These are phyloP conservation scores for Telenomus remus DNA, from an alignment of 1,140 invertebrate species.

Conservation along the genomic window DNA sequence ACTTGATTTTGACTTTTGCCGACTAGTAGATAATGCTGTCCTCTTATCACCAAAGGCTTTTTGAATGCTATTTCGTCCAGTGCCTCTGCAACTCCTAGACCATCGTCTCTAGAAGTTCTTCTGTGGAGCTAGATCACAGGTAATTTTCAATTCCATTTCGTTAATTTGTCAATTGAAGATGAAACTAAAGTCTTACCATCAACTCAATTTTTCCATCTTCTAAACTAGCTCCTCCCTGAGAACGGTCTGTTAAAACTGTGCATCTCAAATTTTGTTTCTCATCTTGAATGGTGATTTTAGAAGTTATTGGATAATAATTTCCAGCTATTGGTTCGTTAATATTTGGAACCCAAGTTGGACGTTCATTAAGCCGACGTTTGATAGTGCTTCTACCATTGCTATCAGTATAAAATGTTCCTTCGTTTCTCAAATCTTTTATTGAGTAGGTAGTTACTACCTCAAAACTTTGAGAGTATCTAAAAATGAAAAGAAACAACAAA, in stretches of 20 bases:
- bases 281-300: slow-evolving; percentile 84
- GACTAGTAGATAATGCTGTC: slow-evolving; percentile 82
- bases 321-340: slow-evolving; percentile 84
- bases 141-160: not conserved
- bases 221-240: slow-evolving; percentile 90
- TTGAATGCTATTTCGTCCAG: slow-evolving; percentile 88
- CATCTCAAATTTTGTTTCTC: slow-evolving; percentile 74
- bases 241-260: slow-evolving; percentile 87
- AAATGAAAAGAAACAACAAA: slow-evolving; percentile 26
- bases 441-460: slow-evolving; percentile 87
- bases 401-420: slow-evolving; percentile 91
- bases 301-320: slow-evolving; percentile 96
- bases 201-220: slow-evolving; percentile 84
- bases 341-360: slow-evolving; percentile 84
- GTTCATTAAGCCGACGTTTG: slow-evolving; percentile 81
- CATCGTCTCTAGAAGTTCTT: slow-evolving; percentile 89
- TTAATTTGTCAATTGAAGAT: too few species aligned
- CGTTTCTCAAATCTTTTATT: slow-evolving; percentile 78
- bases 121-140: slow-evolving; percentile 83
- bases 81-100: slow-evolving; percentile 92
- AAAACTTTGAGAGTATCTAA: slow-evolving; percentile 84
- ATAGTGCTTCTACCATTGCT: slow-evolving; percentile 93
- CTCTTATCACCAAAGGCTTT: slow-evolving; percentile 86
- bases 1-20: slow-evolving; percentile 61
- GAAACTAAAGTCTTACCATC: slow-evolving; percentile 78